phyloP scores from a whole-genome alignment of 1,140 invertebrate species.

The Acromyrmex heyeri region DNA sequence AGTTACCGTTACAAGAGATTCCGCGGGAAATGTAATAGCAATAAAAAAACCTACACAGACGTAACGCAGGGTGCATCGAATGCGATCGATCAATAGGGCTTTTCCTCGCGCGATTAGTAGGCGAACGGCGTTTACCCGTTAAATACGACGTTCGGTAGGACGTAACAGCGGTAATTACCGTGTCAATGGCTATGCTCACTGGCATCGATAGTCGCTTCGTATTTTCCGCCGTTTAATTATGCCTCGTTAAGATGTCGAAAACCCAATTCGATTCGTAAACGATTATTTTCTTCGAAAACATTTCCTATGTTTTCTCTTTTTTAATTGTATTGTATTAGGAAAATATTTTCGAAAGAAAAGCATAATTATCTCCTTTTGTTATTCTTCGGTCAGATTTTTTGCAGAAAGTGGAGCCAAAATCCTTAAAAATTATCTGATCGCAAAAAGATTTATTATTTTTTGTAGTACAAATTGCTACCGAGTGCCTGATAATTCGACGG shows the following conservation, averaged over 20 bases:
- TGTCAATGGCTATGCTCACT: conserved; percentile 82
- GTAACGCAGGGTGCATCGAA: conserved; percentile 52
- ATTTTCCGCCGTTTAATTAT: conserved; percentile 82
- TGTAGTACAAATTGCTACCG: conserved; percentile 1
- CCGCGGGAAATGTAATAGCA: conserved; percentile 28
- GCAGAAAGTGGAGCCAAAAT: neutral
- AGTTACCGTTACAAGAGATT: conserved; percentile 30
- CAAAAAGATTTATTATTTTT: neutral
- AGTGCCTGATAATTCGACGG: neutral
- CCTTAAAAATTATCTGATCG: neutral
- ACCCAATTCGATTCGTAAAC: conserved; percentile 75
- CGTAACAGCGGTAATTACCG: conserved; percentile 83
- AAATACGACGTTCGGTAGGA: conserved; percentile 76
- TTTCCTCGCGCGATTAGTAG: conserved; percentile 75
- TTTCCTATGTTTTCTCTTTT: neutral
- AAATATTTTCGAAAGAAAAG: neutral
- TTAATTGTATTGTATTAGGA: too few relatives aligned
- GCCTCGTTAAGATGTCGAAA: conserved; percentile 82
- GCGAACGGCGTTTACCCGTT: conserved; percentile 78
- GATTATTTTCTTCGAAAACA: conserved; percentile 58
- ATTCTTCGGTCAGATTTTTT: neutral
- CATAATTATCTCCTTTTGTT: neutral
- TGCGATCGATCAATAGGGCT: conserved; percentile 66
- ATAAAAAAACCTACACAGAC: conserved; percentile 12
- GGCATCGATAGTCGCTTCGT: conserved; percentile 79